Conservation (phyloP, 1,140 invertebrate genomes). For the Maconellicoccus hirsutus region DNA sequence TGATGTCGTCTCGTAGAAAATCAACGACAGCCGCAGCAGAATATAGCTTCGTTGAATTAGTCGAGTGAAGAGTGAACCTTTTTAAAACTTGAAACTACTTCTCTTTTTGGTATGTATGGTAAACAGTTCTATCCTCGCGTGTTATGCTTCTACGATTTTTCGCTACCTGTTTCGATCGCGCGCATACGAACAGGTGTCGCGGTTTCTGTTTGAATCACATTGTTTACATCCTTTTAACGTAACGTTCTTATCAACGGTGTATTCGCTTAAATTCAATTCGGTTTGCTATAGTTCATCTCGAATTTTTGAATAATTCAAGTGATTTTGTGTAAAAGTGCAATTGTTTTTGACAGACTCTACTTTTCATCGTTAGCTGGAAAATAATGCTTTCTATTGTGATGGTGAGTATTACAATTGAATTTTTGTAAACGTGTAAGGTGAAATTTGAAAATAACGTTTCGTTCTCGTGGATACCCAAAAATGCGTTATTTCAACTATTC, state of each 20-base stretch:
- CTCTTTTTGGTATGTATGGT: not conserved
- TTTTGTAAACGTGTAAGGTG: too few species aligned
- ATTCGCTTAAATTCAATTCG: not conserved
- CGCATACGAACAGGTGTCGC: constrained; percentile 1
- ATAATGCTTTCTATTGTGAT: too few species aligned
- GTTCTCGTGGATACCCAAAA: too few species aligned
- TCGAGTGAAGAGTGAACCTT: not conserved
- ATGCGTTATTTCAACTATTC: too few species aligned
- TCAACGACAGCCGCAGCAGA: not conserved
- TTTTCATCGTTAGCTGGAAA: too few species aligned
- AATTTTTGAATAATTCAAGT: not conserved
- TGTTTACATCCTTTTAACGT: not conserved
- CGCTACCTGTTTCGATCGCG: not conserved
- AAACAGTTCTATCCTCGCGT: not conserved
- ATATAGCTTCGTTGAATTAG: not conserved
- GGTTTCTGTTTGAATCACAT: not conserved
- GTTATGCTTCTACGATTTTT: not conserved
- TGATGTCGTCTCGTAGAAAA: not conserved
- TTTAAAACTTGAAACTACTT: constrained; percentile 9
- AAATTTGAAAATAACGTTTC: too few species aligned
- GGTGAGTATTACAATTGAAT: too few species aligned
- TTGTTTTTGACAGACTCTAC: too few species aligned
- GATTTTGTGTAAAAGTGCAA: not conserved
- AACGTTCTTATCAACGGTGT: not conserved
- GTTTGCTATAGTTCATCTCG: not conserved